Percentiles rank a stretch among this genome's conserved stretches.
phyloP scores from a whole-genome alignment of 2,797 vertebrate species.

The Crax fasciolata region DNA sequence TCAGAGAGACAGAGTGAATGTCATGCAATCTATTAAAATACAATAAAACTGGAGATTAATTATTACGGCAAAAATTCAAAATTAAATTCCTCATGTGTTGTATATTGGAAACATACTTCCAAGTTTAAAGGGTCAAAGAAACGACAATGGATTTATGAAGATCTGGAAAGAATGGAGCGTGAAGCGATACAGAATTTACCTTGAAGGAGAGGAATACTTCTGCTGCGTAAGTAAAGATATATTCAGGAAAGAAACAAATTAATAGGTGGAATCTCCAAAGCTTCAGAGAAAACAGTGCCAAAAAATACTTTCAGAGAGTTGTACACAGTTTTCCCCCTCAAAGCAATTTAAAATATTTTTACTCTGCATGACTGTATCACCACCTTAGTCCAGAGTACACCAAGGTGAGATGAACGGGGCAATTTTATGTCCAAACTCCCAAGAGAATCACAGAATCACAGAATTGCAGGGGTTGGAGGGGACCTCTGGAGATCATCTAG shows the following conservation, averaged over 20 bases:
- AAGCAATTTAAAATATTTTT: slow-evolving; percentile 15
- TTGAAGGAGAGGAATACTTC: slow-evolving; percentile 69
- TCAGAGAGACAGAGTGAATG: slow-evolving; percentile 1
- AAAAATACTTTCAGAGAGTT: slow-evolving; percentile 11
- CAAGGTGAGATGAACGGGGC: not conserved
- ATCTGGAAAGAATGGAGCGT: slow-evolving; percentile 44
- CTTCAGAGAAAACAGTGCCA: not conserved
- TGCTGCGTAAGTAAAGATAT: slow-evolving; percentile 71
- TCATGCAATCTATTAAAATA: slow-evolving; percentile 19
- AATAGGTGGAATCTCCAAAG: slow-evolving; percentile 42
- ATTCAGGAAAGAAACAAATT: slow-evolving; percentile 70
- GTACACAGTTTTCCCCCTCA: not conserved
- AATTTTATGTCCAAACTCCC: not conserved
- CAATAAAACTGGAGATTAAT: not conserved
- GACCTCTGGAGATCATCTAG: not conserved
- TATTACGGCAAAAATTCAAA: not conserved
- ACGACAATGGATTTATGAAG: slow-evolving; percentile 56
- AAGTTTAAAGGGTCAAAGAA: not conserved
- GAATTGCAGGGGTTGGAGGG: not conserved
- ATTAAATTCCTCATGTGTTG: not conserved
- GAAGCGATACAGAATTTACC: slow-evolving; percentile 66
- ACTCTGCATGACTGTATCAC: not conserved
- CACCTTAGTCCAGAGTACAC: not conserved
- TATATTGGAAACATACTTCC: not conserved
- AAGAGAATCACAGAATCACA: not conserved